Evolutionary conservation across 1,140 invertebrate genomes (phyloP), one percentile per base, ranked within the genome.

Genomic region (Eurosta solidaginis): DNA sequence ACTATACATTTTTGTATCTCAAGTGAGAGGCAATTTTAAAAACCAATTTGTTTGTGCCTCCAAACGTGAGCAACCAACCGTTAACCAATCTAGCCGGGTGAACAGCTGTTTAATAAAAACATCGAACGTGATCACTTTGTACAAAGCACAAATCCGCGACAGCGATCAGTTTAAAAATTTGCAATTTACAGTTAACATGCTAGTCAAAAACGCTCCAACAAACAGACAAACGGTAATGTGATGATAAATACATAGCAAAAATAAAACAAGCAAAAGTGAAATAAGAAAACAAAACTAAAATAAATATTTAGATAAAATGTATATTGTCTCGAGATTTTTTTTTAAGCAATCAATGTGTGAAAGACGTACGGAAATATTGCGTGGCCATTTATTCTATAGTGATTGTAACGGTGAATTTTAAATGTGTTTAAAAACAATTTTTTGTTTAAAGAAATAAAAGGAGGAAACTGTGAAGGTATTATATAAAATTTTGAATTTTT

Each of bases 111-210:
- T 29, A 40, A 22, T 14, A 40, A n/a, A 47, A 17, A 20, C 44
- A 22, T 50, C 22, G 74, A 47, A 3, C 44, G 42, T 20, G 42
- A 29, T 75, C 47, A 47, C 47, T 4, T 29, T 25, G 42, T 22
- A 75, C 44, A 75, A 47, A 25, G 36, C 74, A 75, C 74, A 40
- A 47, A 20, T 47, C 20, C 42, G n/a, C 74, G 74, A 10, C 12
- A 17, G 14, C 44, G 45, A 42, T 79, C 75, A 79, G 78, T 79
- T 77, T 42, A 50, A 68, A 79, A 76, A 73, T 59, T 79, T 76
- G 45, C 73, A 79, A 79, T 77, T 79, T 77, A 77, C 59, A 20
- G 59, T 73, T 77, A 77, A 79, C 74, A 79, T 79, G 59, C 59
- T 68, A 68, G 59, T 68, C 59, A 17, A 40, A 20, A 40, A 68